Percentiles rank a stretch among this genome's conserved stretches.
phyloP scores from a whole-genome alignment of 1,140 invertebrate genomes.

The Laupala kohalensis region DNA sequence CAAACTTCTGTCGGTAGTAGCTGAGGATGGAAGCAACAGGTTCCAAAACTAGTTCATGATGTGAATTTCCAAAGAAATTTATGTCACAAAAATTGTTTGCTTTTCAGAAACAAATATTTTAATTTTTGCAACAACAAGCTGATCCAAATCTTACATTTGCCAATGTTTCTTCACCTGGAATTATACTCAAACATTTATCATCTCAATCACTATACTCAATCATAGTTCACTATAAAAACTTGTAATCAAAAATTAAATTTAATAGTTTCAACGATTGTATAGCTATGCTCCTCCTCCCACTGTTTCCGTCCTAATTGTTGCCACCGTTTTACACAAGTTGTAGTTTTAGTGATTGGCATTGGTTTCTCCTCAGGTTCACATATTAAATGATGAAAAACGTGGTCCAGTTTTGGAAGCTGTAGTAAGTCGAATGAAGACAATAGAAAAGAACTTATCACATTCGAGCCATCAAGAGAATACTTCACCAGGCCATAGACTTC shows the following conservation, averaged over 20 bases:
- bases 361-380: conserved; percentile 36
- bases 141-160: too few relatives aligned
- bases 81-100: too few relatives aligned
- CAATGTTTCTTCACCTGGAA: too few relatives aligned
- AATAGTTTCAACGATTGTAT: neutral
- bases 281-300: neutral
- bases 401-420: conserved; percentile 69
- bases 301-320: neutral
- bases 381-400: conserved; percentile 51
- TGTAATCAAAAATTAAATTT: neutral
- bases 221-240: neutral
- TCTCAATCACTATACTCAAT: too few relatives aligned
- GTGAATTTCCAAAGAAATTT: too few relatives aligned
- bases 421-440: conserved; percentile 59
- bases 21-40: too few relatives aligned
- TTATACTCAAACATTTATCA: too few relatives aligned
- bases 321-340: too few relatives aligned
- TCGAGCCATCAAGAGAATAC: neutral
- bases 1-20: too few relatives aligned
- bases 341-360: conserved; percentile 1
- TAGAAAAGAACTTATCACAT: neutral
- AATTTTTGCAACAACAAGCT: too few relatives aligned
- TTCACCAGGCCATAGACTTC: neutral
- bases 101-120: too few relatives aligned
- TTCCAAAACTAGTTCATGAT: too few relatives aligned